phyloP scores from a whole-genome alignment of 2,888 invertebrate species.

The Drosophila monieri region DNA sequence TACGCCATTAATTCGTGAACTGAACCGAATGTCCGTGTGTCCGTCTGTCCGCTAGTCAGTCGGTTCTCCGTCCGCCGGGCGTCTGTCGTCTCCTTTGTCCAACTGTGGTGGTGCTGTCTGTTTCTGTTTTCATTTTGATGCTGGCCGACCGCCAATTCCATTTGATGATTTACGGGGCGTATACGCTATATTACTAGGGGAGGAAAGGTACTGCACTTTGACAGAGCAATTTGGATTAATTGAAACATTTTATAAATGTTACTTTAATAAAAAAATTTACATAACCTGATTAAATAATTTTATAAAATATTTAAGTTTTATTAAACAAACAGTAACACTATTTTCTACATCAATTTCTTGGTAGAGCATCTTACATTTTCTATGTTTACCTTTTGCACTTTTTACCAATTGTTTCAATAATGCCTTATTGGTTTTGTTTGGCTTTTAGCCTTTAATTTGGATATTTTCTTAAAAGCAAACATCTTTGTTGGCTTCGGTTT shows the following conservation, averaged over 20 bases:
- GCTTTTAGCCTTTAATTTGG: constrained; percentile 20
- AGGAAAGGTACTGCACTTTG: neutral
- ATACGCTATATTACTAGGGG: constrained; percentile 32
- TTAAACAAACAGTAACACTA: neutral
- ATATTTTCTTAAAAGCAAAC: constrained; percentile 25
- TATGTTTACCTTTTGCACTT: neutral
- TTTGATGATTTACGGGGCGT: constrained; percentile 61
- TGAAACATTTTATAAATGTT: neutral
- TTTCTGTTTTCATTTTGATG: constrained; percentile 59
- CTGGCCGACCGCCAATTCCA: constrained; percentile 66
- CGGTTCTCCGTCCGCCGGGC: constrained; percentile 8
- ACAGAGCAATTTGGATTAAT: neutral
- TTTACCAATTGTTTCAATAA: constrained; percentile 18
- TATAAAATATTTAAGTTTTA: neutral
- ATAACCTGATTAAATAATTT: too few relatives aligned
- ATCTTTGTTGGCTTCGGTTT: constrained; percentile 22
- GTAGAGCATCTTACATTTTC: neutral
- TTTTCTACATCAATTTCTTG: neutral
- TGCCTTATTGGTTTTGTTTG: constrained; percentile 38
- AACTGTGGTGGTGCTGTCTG: constrained; percentile 61
- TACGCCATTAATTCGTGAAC: constrained; percentile 70
- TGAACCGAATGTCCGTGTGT: constrained; percentile 41
- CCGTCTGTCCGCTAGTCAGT: constrained; percentile 26
- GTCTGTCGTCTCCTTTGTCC: constrained; percentile 55
- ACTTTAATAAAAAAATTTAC: too few relatives aligned